Base-by-base conservation (phyloP, 2,888 invertebrate genomes). In the Nesidiocoris tenuis region DNA sequence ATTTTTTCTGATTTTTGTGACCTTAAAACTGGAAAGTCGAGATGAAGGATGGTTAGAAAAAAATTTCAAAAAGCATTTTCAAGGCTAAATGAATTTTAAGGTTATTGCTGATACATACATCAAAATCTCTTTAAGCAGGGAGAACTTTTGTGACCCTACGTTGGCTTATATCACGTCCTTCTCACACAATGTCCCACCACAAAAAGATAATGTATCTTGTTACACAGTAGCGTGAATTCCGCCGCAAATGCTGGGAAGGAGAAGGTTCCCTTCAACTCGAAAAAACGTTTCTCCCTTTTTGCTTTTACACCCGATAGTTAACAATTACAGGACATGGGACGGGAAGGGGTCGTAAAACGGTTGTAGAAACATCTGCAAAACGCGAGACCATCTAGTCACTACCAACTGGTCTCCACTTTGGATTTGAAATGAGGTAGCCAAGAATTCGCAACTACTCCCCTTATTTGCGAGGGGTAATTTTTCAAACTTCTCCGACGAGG, bases 401-500 rank as follows among this genome's bases (percentile, higher is more conserved):
- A 12, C 39, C 39, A 39, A 39, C 39, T 3, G 61, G 23, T 22
- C 61, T 59, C 61, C 25, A 57, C 61, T 54, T n/a, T 17, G 19
- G n/a, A 25, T 59, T 3, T 24, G 72, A 61, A 59, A 61, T 61
- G 72, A 72, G 72, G 61, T 59, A 72, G 72, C 61, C 61, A 61
- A 18, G 63, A 72, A 61, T 72, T 72, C 61, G 59, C 72, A 61
- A 61, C 61, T 39, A 54, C 72, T 72, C 61, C 25, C 61, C 59
- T 72, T 61, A 72, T 72, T 72, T 61, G 61, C 39, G 61, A 72
- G 25, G 57, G 39, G 39, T 39, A 39, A 39, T 39, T 39, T 39
- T 39, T 39, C 3, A 39, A 12, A 3, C 39, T 7, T 39, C 12
- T 39, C 39, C 12, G 39, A 39, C 39, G 39, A 39, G 39, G 39